Evolutionary conservation across 2,113 vertebrate genomes (phyloP), one percentile per base, ranked within the genome.

Genomic region (Microcebus murinus): DNA sequence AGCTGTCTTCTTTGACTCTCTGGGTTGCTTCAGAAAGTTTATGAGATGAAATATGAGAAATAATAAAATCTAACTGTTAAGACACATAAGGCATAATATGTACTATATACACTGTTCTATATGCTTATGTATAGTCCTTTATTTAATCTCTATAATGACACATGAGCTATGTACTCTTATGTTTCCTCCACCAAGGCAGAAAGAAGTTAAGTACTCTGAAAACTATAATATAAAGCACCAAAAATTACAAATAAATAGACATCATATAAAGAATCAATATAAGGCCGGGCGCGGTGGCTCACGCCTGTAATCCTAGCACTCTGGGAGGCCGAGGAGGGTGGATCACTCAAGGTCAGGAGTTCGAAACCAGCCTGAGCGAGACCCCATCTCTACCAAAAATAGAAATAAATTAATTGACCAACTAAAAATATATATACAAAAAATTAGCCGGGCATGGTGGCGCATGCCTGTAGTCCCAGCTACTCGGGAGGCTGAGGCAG

Each of bases 221-320:
- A 79, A 81, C 20, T 23, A 39, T 48, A 73, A 83, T 23, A 39
- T 48, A 73, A 87, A 31, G 34, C 18, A 59, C 14, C 55, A 79
- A 23, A 65, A 29, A 90, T 80, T 14, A 80, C 57, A 70, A 80
- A 82, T 74, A 89, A 81, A 68, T 77, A 71, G 52, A 20, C 29
- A 18, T 57, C 29, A 21, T 5, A 6, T 4, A 55, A 31, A 6
- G 57, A 92, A 45, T 63, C 6, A 1, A 57, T 11, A 70, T 4
- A 50, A 2, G n/a, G n/a, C n/a, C n/a, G n/a, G n/a, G n/a, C n/a
- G n/a, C n/a, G n/a, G n/a, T n/a, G n/a, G n/a, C n/a, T n/a, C n/a
- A n/a, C n/a, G n/a, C n/a, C n/a, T n/a, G n/a, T n/a, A n/a, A n/a
- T n/a, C n/a, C n/a, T n/a, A n/a, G n/a, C n/a, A n/a, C n/a, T n/a